Evolutionary conservation across 1,140 invertebrate genomes (phyloP).

Genomic region (Cotesia typhae): DNA sequence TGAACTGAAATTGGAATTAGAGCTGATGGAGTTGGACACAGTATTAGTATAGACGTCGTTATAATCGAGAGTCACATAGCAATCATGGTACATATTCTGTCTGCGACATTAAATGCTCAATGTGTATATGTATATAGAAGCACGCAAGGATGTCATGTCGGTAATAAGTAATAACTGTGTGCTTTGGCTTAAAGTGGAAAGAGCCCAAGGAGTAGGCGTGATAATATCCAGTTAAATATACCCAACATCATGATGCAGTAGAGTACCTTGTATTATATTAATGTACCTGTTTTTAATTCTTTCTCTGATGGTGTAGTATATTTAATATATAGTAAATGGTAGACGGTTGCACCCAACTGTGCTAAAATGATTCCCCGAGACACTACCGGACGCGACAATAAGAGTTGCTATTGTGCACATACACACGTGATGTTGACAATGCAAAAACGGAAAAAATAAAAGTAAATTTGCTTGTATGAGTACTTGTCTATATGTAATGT

Average conservation of each 20-base stretch:
- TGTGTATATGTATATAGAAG: conserved; percentile 28
- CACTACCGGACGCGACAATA: conserved; percentile 16
- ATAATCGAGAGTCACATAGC: neutral
- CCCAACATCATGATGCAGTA: too few relatives aligned
- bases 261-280: neutral
- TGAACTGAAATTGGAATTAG: too few relatives aligned
- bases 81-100: conserved; percentile 11
- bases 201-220: conserved; percentile 17
- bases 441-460: neutral
- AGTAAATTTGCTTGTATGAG: too few relatives aligned
- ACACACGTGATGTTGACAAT: conserved; percentile 1
- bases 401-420: neutral
- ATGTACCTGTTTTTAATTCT: conserved; percentile 19
- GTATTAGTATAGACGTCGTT: too few relatives aligned
- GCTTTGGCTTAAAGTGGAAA: conserved; percentile 2
- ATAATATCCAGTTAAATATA: neutral
- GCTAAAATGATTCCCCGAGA: conserved; percentile 2
- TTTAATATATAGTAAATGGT: neutral
- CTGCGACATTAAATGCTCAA: conserved; percentile 12
- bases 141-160: conserved; percentile 30
- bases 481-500: neutral
- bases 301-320: neutral
- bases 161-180: conserved; percentile 21
- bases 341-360: conserved; percentile 6
- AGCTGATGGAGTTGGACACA: too few relatives aligned